Base-by-base conservation (phyloP, 2,888 invertebrate genomes). In the Andrena minutula region DNA sequence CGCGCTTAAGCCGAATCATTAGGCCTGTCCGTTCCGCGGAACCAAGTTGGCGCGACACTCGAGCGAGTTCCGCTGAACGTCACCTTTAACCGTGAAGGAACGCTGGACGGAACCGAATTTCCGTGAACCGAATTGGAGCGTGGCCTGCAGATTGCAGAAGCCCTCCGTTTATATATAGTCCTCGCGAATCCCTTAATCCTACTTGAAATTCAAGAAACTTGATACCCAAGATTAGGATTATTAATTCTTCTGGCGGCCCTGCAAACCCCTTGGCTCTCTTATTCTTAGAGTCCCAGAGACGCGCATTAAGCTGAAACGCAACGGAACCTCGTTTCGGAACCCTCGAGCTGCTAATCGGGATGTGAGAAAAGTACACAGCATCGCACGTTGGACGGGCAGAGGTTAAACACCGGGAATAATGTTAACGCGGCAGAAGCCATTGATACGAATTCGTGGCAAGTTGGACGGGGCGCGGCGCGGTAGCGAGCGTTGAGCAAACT, bases 21-120 rank as follows among this genome's bases (percentile, higher is more conserved):
- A 69, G 56, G 35, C 28, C 53, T 56, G 53, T 41, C 64, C 47
- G 63, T 79, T 88, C 87, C 88, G 61, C 23, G 66, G 87, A 90
- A 89, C 75, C 77, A 85, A 85, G 71, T 86, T 88, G 87, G 85
- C 88, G 80, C 73, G 78, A 61, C 30, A n/a, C 69, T 75, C 58
- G 61, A 12, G 47, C 63, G 20, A 77, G 81, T 88, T 88, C 79
- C 75, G 51, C 63, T 63, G 63, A 86, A 71, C 77, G 58, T 79
- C 75, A 76, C 60, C 66, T 51, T 75, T 65, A 70, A 80, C 73
- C 64, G 73, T 75, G 58, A 56, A 70, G 66, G 70, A 83, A 73
- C 75, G 64, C 60, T 61, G 63, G 56, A 64, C 76, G 82, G 74
- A 76, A 69, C 72, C 56, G 53, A 76, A 60, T 64, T 75, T 84